phyloP scores from a whole-genome alignment of 2,113 vertebrate species.

The Neolamprologus toae region DNA sequence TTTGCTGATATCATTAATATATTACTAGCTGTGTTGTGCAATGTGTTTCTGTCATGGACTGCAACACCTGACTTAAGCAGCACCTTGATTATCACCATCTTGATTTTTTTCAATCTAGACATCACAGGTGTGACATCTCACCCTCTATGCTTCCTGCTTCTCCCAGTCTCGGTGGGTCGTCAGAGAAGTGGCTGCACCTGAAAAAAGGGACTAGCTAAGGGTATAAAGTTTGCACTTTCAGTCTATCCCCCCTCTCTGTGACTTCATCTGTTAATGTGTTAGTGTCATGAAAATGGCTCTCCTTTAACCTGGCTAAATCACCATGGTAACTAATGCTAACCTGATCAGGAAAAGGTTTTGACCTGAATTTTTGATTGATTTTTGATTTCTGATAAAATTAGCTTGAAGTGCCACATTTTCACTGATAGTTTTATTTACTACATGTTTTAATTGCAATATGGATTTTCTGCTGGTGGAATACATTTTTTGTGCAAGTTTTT shows the following conservation, averaged over 20 bases:
- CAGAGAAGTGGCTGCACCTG: background rate
- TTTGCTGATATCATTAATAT: background rate
- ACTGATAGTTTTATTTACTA: background rate
- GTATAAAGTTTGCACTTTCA: background rate
- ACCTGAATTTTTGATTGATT: background rate
- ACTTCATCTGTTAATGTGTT: background rate
- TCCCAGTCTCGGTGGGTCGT: background rate
- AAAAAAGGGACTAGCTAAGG: background rate
- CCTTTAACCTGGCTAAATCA: background rate
- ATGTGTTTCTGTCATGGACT: background rate
- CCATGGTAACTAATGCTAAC: background rate
- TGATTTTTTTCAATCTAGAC: background rate
- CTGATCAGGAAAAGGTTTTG: background rate
- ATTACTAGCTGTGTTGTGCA: background rate
- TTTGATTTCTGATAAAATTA: background rate
- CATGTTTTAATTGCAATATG: background rate
- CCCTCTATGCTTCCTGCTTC: background rate
- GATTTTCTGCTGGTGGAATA: background rate
- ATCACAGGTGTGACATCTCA: background rate
- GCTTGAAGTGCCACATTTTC: background rate
- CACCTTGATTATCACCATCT: background rate
- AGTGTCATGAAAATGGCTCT: background rate
- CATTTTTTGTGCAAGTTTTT: background rate
- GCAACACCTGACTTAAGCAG: background rate
- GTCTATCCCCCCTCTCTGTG: background rate